phyloP scores from a whole-genome alignment of 2,113 vertebrate genomes.

The Drymodes brunneopygia region DNA sequence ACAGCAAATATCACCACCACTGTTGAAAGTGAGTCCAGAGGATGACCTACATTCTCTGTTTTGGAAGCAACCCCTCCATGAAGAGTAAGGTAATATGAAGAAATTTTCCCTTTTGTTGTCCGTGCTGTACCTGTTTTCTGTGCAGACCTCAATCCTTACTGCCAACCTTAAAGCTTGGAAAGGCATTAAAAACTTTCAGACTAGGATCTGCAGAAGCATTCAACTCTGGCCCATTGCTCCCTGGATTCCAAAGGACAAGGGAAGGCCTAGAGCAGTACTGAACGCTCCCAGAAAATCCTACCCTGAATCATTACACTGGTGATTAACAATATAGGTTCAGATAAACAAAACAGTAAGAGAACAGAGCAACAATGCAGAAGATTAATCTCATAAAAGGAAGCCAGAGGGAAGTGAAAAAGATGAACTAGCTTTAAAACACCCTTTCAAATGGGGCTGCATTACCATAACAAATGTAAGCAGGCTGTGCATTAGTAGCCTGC shows the following conservation, averaged over 20 bases:
- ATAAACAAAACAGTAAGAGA: conserved; percentile 13
- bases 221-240: not conserved
- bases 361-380: conserved; percentile 42
- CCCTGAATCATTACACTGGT: not conserved
- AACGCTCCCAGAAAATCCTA: not conserved
- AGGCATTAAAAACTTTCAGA: conserved; percentile 35
- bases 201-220: not conserved
- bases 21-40: not conserved
- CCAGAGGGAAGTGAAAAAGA: conserved; percentile 18
- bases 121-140: not conserved
- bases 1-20: conserved; percentile 28
- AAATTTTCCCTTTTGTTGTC: not conserved
- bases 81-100: not conserved
- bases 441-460: not conserved
- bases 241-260: not conserved
- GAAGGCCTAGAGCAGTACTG: not conserved
- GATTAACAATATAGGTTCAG: not conserved
- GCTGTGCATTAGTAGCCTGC: not conserved
- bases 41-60: not conserved
- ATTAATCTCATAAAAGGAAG: conserved; percentile 10
- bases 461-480: not conserved
- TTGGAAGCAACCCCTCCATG: not conserved
- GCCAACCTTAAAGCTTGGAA: not conserved
- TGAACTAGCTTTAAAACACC: not conserved
- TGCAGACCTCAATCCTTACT: not conserved